Evolutionary conservation across 2,113 vertebrate genomes (phyloP).

Genomic region (Herpailurus yagouaroundi): DNA sequence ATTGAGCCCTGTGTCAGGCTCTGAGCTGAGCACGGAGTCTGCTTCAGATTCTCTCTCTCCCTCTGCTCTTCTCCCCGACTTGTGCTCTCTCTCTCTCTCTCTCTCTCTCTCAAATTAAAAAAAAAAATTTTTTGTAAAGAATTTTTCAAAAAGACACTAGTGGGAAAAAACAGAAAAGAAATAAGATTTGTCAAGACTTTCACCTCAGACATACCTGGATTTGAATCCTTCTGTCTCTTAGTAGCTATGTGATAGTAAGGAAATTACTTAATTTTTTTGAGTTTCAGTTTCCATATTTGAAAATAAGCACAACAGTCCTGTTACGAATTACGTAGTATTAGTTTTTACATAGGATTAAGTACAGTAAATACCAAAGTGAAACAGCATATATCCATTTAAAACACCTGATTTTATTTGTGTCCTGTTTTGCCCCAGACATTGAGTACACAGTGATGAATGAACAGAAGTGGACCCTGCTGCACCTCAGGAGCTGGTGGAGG

Average conservation of each 20-base stretch:
- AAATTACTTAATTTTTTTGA: conserved; percentile 17
- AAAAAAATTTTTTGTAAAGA: neutral
- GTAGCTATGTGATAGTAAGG: neutral
- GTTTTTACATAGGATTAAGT: neutral
- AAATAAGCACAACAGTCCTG: conserved; percentile 19
- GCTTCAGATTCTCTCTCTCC: too few relatives aligned
- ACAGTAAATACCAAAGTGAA: neutral
- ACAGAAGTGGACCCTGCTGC: neutral
- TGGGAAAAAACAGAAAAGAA: neutral
- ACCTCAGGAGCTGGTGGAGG: neutral
- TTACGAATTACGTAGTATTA: neutral
- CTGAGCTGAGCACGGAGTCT: too few relatives aligned
- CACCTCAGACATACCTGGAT: neutral
- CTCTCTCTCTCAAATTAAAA: too few relatives aligned
- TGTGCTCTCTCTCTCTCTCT: too few relatives aligned
- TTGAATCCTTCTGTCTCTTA: neutral
- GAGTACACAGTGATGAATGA: neutral
- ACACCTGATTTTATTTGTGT: neutral
- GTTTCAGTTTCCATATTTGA: conserved; percentile 32
- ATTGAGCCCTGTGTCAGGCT: too few relatives aligned
- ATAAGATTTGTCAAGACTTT: neutral
- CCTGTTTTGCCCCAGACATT: neutral
- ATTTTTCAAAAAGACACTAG: neutral
- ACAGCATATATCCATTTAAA: neutral
- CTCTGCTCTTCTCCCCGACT: too few relatives aligned